These are phyloP conservation scores for Trichomalopsis sarcophagae DNA, from an alignment of 1,140 invertebrate genomes.

Conservation along the genomic window DNA sequence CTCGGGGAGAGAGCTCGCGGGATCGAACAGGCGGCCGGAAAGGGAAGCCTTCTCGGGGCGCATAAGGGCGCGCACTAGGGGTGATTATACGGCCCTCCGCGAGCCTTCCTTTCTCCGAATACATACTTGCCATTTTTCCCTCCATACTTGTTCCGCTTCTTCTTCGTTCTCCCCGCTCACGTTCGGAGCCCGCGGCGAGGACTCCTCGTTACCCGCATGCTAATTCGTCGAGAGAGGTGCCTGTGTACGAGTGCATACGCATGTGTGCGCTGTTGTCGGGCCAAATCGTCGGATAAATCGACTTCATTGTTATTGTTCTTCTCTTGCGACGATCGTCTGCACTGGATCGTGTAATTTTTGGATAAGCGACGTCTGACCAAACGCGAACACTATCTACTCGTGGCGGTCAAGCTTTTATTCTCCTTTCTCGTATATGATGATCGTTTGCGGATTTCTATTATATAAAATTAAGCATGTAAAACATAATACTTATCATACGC, in stretches of 20 bases:
- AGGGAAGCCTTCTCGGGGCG: slow-evolving; percentile 59
- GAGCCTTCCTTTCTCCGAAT: slow-evolving; percentile 49
- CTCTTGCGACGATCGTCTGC: neutral
- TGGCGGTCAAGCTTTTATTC: too few relatives aligned
- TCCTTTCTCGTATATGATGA: too few relatives aligned
- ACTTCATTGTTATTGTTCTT: too few relatives aligned
- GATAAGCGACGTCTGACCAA: neutral
- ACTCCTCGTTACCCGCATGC: slow-evolving; percentile 56
- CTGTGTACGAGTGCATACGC: neutral
- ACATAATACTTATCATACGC: slow-evolving; percentile 21
- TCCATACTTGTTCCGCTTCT: neutral
- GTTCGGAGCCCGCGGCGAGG: slow-evolving; percentile 21
- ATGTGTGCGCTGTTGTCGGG: too few relatives aligned
- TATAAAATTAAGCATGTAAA: slow-evolving; percentile 18
- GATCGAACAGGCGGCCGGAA: slow-evolving; percentile 14
- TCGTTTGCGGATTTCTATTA: neutral
- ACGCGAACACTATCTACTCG: neutral
- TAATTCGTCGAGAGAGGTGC: slow-evolving; percentile 49
- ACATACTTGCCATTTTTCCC: neutral
- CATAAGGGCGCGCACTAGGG: slow-evolving; percentile 37
- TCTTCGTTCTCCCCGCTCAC: neutral
- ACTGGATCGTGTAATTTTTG: too few relatives aligned
- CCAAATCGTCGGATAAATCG: slow-evolving; percentile 4
- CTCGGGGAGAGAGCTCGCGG: neutral
- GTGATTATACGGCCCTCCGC: slow-evolving; percentile 47